Conservation (phyloP, 1,140 invertebrate genomes). For the Lethocerus indicus region DNA sequence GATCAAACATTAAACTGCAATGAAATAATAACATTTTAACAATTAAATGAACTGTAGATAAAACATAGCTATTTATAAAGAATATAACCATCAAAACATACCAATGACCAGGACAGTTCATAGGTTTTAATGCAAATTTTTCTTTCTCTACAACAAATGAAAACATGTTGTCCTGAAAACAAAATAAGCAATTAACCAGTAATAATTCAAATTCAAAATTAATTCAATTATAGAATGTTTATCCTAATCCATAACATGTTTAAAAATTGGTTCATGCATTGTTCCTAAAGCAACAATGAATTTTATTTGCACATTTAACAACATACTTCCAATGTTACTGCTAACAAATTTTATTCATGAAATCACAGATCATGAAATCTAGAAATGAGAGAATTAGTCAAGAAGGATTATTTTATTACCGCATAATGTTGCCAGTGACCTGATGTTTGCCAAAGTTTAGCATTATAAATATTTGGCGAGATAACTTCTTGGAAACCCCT, state of each 20-base stretch:
- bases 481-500: constrained; percentile 96
- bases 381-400: too few relatives aligned
- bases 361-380: too few relatives aligned
- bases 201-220: constrained; percentile 21
- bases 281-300: too few relatives aligned
- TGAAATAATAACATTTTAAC: too few relatives aligned
- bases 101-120: constrained; percentile 99
- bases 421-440: constrained; percentile 98
- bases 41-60: neutral
- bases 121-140: constrained; percentile 94
- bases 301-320: too few relatives aligned
- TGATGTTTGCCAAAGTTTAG: constrained; percentile 92
- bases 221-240: too few relatives aligned
- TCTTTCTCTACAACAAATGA: constrained; percentile 95
- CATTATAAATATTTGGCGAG: constrained; percentile 93
- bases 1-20: constrained; percentile 79
- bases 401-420: too few relatives aligned
- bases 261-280: too few relatives aligned
- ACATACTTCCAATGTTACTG: too few relatives aligned
- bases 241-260: too few relatives aligned
- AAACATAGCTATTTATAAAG: neutral
- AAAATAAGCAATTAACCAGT: constrained; percentile 11
- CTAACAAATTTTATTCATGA: too few relatives aligned
- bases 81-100: constrained; percentile 38
- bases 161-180: constrained; percentile 98